Evolutionary conservation across 2,113 vertebrate species (phyloP).

Genomic region (Nerophis ophidion): DNA sequence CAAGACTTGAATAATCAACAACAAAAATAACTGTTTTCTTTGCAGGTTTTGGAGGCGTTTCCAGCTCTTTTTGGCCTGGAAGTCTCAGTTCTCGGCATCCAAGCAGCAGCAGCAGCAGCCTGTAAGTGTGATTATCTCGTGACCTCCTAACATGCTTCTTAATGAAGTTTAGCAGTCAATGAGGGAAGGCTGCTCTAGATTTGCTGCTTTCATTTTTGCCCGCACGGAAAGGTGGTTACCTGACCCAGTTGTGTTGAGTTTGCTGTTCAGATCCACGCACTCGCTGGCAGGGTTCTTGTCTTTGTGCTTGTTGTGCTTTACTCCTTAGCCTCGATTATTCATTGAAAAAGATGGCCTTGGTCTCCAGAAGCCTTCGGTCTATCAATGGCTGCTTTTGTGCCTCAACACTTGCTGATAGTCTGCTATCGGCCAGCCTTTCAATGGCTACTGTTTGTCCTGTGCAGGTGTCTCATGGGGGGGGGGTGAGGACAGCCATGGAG

Average conservation of each 20-base stretch:
- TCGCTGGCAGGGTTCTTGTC: conserved; percentile 3
- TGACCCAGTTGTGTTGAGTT: conserved; percentile 3
- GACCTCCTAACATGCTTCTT: conserved; percentile 24
- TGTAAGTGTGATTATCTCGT: conserved; percentile 23
- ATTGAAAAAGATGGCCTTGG: conserved; percentile 31
- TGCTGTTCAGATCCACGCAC: conserved; percentile 18
- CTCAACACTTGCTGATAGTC: conserved; percentile 11
- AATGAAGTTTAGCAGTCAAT: conserved; percentile 20
- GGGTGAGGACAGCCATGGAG: not conserved
- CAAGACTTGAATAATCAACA: not conserved
- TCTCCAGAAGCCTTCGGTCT: conserved; percentile 9
- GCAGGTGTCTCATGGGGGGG: not conserved
- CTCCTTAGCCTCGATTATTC: not conserved
- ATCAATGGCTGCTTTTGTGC: conserved; percentile 37
- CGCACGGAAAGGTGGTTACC: not conserved
- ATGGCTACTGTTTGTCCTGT: conserved; percentile 11
- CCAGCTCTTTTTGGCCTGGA: not conserved
- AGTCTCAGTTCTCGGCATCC: not conserved
- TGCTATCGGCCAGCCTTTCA: conserved; percentile 14
- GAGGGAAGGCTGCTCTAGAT: not conserved
- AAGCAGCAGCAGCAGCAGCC: not conserved
- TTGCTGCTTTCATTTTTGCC: not conserved
- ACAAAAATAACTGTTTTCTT: not conserved
- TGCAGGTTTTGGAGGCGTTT: not conserved
- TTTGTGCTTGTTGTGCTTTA: too few species aligned